These are phyloP conservation scores for Campopleginae sp. DNA, from an alignment of 2,888 invertebrate genomes.

Conservation along the genomic window DNA sequence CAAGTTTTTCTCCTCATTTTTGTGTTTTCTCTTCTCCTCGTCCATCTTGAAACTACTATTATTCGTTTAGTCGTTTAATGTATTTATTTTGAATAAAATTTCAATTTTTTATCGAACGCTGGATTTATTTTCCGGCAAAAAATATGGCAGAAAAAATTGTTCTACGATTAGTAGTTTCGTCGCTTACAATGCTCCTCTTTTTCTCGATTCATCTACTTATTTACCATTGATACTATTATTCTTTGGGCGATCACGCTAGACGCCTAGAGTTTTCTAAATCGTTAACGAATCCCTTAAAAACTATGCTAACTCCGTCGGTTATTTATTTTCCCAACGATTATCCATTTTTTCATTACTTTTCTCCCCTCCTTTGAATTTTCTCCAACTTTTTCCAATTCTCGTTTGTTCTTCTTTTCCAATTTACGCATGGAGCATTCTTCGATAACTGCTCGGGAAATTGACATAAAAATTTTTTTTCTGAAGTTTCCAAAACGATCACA, in stretches of 20 bases:
- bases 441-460: slow-evolving; percentile 5
- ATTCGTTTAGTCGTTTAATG: slow-evolving; percentile 18
- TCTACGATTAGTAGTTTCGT: slow-evolving; percentile 40
- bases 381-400: neutral
- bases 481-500: neutral
- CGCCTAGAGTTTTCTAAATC: slow-evolving; percentile 61
- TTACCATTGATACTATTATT: slow-evolving; percentile 63
- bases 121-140: slow-evolving; percentile 55
- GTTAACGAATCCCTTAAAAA: slow-evolving; percentile 65
- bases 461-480: neutral
- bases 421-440: slow-evolving; percentile 28
- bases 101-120: slow-evolving; percentile 56
- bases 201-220: slow-evolving; percentile 38
- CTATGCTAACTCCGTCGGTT: slow-evolving; percentile 59
- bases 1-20: slow-evolving; percentile 20
- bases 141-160: slow-evolving; percentile 49
- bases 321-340: slow-evolving; percentile 47
- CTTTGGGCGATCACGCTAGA: slow-evolving; percentile 63
- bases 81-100: slow-evolving; percentile 5
- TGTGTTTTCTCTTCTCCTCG: slow-evolving; percentile 3
- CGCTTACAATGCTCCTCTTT: slow-evolving; percentile 45
- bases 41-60: slow-evolving; percentile 43
- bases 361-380: neutral
- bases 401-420: neutral
- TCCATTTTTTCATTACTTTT: slow-evolving; percentile 20